phyloP scores from a whole-genome alignment of 53 echinoderm and acorn worm genomes.

The Glandiceps talaboti region DNA sequence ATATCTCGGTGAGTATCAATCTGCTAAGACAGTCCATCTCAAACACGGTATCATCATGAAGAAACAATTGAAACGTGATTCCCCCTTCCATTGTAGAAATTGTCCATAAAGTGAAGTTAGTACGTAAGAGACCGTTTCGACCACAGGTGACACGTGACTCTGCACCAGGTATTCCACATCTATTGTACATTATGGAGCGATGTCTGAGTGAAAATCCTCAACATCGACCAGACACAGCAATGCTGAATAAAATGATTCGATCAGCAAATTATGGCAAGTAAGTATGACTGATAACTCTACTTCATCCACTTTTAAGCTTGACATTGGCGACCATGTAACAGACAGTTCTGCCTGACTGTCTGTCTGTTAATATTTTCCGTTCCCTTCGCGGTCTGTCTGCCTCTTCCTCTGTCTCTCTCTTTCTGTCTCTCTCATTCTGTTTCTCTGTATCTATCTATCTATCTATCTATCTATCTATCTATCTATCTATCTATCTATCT shows the following conservation, averaged over 20 bases:
- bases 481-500: background rate
- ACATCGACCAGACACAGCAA: background rate
- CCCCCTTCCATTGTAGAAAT: background rate
- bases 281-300: background rate
- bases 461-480: background rate
- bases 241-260: background rate
- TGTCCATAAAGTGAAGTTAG: background rate
- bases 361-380: too few species aligned
- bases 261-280: background rate
- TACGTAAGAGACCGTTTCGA: background rate
- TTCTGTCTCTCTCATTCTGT: slow-evolving; percentile 2
- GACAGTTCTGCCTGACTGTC: background rate
- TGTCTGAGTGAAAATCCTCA: background rate
- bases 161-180: background rate
- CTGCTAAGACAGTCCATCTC: too few species aligned
- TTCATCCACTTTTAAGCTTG: too few species aligned
- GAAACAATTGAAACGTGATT: too few species aligned
- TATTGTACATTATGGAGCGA: background rate
- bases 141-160: background rate
- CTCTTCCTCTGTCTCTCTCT: slow-evolving; percentile 1
- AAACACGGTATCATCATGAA: too few species aligned
- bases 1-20: too few species aligned
- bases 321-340: too few species aligned
- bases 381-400: too few species aligned
- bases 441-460: slow-evolving; percentile 8